Base-by-base conservation (phyloP, 2,797 vertebrate species). In the Halcyon smyrnensis region DNA sequence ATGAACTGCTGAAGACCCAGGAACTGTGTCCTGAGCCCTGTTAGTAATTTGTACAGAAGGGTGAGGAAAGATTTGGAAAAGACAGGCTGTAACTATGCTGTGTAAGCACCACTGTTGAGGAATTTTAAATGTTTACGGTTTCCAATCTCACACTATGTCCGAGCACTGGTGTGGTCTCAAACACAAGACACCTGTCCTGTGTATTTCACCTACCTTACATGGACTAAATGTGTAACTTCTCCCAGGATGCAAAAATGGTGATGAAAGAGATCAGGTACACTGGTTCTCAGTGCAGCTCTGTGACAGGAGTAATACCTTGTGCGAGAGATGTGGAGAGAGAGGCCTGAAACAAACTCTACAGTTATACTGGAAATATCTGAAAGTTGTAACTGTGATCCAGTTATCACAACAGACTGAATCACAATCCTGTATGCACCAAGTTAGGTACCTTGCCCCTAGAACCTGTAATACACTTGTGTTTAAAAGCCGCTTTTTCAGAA, bases 401-500 rank as follows among this genome's bases (percentile, higher is more conserved):
- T 23, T 78, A 41, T 45, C 41, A 60, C 64, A 88, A 46, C n/a
- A 69, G 32, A 65, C 14, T 8, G 46, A 87, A 71, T 27, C 34
- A 57, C 28, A 39, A 46, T 34, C 9, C 30, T 1, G 0, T 12
- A 62, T 0, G 9, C 9, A 76, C 32, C 32, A 71, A 27, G 3
- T 69, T 30, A 7, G 15, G 27, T 4, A 50, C 12, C 5, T 83
- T 43, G 43, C 21, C n/a, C 54, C 39, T 37, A 67, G 28, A 90
- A 71, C 10, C 65, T 48, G 27, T 21, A 77, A 80, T 11, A 41
- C 13, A 20, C 15, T 13, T 23, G 8, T 18, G 14, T 65, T 78
- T 41, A 41, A 73, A 71, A 65, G 1, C 28, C 67, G 10, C 16
- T 75, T 81, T 68, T 83, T 74, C 8, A 69, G 50, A 63, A 41